phyloP scores from a whole-genome alignment of 2,888 invertebrate genomes.

The Chaitophorus viminalis region DNA sequence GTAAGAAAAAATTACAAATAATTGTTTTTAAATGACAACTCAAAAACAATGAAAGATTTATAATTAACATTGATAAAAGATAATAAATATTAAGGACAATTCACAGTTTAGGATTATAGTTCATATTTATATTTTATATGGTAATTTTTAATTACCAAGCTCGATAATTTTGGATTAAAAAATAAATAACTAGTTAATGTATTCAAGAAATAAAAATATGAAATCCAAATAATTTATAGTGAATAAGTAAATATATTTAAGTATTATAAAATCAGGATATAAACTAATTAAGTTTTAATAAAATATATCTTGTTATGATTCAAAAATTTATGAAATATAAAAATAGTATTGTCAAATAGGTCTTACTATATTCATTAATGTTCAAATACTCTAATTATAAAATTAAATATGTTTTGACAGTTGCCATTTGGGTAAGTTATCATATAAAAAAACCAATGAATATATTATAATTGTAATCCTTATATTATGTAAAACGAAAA shows the following conservation, averaged over 20 bases:
- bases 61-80: neutral
- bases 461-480: too few relatives aligned
- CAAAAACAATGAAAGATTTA: neutral
- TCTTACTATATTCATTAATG: neutral
- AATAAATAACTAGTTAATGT: neutral
- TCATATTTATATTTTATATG: too few relatives aligned
- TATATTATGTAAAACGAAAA: neutral
- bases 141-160: too few relatives aligned
- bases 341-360: neutral
- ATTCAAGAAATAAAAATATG: neutral
- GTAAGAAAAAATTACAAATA: slow-evolving; percentile 37
- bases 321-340: neutral
- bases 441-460: too few relatives aligned
- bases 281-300: neutral
- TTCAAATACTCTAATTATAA: neutral
- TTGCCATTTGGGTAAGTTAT: too few relatives aligned
- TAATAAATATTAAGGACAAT: neutral
- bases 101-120: neutral
- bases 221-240: neutral
- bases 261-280: neutral
- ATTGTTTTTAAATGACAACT: slow-evolving; percentile 20
- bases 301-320: neutral
- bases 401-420: too few relatives aligned
- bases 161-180: neutral
- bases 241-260: neutral